Conservation (phyloP, 2,797 vertebrate species). For the Tympanoctomys barrerae region DNA sequence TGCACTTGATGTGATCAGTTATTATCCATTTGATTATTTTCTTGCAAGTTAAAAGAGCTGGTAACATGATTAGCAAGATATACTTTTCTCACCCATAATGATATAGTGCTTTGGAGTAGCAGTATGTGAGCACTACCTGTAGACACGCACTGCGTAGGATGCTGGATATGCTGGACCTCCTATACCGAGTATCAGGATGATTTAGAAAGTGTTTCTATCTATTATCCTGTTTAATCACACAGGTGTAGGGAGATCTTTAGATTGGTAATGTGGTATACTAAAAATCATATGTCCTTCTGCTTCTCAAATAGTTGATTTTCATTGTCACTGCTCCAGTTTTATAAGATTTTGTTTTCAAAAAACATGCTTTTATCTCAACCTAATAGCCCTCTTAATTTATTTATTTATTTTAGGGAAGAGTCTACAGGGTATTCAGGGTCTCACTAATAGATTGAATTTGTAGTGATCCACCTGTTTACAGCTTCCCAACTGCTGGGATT, state of each 20-base stretch:
- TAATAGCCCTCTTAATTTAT: background rate
- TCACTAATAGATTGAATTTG: no score
- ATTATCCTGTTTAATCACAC: background rate
- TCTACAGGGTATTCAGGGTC: no score
- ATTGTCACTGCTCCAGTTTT: background rate
- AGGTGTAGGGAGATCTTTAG: background rate
- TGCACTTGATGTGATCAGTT: background rate
- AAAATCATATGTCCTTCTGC: background rate
- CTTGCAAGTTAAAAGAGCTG: background rate
- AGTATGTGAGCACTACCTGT: background rate
- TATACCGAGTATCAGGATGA: background rate
- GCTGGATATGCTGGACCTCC: background rate
- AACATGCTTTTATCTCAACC: background rate
- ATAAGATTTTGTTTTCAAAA: background rate
- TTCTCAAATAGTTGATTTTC: conserved; percentile 14
- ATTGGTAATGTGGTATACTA: background rate
- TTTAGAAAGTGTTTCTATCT: background rate
- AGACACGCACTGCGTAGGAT: background rate
- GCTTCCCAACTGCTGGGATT: no score
- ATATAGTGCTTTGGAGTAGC: background rate
- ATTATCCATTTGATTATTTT: conserved; percentile 8
- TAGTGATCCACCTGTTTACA: no score
- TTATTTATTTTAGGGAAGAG: no score
- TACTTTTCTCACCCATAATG: background rate
- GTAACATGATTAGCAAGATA: conserved; percentile 1